Conservation (phyloP, 2,113 vertebrate genomes). For the Zonotrichia leucophrys region DNA sequence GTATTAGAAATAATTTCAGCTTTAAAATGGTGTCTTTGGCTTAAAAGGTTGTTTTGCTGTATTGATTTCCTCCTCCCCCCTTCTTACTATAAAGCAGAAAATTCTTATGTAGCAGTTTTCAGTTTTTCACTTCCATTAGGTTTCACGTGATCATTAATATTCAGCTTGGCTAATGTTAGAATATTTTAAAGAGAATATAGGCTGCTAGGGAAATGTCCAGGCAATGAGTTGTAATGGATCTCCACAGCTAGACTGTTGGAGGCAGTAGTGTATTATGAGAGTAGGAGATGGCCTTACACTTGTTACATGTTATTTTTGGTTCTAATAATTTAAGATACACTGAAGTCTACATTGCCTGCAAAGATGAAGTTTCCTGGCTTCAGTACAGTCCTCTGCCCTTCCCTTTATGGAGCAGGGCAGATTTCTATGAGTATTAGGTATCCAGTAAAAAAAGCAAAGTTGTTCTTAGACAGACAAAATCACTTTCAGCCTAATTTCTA, state of each 20-base stretch:
- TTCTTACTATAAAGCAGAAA: neutral
- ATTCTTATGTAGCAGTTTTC: neutral
- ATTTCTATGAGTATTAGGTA: neutral
- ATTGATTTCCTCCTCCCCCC: neutral
- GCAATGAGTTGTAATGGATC: conserved; percentile 3
- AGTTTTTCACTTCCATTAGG: neutral
- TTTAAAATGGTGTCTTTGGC: neutral
- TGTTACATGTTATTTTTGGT: conserved; percentile 17
- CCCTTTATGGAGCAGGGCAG: neutral
- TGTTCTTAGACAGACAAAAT: neutral
- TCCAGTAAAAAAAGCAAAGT: neutral
- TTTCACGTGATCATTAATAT: neutral
- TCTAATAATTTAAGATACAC: neutral
- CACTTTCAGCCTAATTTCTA: neutral
- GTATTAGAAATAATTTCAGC: neutral
- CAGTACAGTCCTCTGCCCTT: neutral
- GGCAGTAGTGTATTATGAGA: conserved; percentile 65
- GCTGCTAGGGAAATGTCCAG: neutral
- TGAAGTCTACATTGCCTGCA: neutral
- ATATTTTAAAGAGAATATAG: neutral
- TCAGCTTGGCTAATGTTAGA: neutral
- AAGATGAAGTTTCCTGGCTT: neutral
- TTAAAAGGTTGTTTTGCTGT: neutral
- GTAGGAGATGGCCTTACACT: neutral
- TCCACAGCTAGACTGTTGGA: conserved; percentile 51